Conservation (phyloP, 2,888 invertebrate genomes). For the Selenia dentaria region DNA sequence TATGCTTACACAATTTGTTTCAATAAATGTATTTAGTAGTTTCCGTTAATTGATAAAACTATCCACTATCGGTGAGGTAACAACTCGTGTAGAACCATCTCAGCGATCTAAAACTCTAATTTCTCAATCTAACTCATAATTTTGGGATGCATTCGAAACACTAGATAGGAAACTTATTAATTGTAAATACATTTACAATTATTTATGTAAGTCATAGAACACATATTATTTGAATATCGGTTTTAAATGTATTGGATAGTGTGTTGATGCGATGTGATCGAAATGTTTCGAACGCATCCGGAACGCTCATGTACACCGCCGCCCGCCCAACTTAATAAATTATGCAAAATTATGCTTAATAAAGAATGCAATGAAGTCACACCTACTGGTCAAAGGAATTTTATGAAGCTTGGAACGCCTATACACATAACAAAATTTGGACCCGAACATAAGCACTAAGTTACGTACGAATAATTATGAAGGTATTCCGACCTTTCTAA, state of each 20-base stretch:
- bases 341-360: too few relatives aligned
- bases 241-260: constrained; percentile 12
- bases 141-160: constrained; percentile 63
- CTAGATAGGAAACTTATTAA: constrained; percentile 13
- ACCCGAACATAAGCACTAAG: constrained; percentile 41
- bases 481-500: constrained; percentile 7
- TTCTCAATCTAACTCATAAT: constrained; percentile 70
- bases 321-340: constrained; percentile 55
- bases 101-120: constrained; percentile 67
- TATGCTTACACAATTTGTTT: constrained; percentile 37
- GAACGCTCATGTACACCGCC: constrained; percentile 47
- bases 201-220: constrained; percentile 2
- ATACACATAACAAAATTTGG: constrained; percentile 40
- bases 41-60: constrained; percentile 76
- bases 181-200: constrained; percentile 1
- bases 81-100: constrained; percentile 75
- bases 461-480: constrained; percentile 13
- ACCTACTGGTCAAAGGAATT: constrained; percentile 16
- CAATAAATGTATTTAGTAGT: constrained; percentile 75
- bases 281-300: constrained; percentile 52
- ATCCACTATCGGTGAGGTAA: constrained; percentile 83
- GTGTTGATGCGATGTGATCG: too few relatives aligned
- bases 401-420: constrained; percentile 23
- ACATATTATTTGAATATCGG: background rate
- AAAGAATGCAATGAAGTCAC: too few relatives aligned